A percentile compares a stretch with the other conserved stretches of the same genome.
These are phyloP conservation scores for Mionectes olivaceus DNA, from an alignment of 2,797 vertebrate species.

Conservation along the genomic window DNA sequence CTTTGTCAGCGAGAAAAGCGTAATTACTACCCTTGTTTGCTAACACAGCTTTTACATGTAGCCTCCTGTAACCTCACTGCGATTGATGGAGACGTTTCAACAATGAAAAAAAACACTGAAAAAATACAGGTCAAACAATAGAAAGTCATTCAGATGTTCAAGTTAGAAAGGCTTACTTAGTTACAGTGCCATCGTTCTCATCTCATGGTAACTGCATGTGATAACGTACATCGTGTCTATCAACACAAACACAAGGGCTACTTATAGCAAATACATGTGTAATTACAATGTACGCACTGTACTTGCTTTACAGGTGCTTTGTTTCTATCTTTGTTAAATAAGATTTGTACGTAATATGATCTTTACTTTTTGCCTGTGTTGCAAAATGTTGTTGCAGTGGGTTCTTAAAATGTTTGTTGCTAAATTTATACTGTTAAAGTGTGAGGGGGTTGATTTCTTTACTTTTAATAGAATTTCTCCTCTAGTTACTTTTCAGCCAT, in stretches of 20 bases:
- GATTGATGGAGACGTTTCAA: background rate
- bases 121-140: background rate
- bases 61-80: background rate
- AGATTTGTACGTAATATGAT: background rate
- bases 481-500: background rate
- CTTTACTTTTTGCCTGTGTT: background rate
- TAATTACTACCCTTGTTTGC: background rate
- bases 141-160: background rate
- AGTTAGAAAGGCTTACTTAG: background rate
- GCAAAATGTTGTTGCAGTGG: background rate
- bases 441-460: background rate
- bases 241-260: background rate
- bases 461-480: background rate
- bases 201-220: background rate
- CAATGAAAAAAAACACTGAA: background rate
- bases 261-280: too few relatives aligned
- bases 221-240: background rate
- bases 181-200: background rate
- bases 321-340: background rate
- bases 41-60: background rate
- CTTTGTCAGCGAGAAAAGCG: background rate
- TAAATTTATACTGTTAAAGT: background rate
- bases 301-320: background rate
- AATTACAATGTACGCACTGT: too few relatives aligned
- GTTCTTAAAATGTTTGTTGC: background rate